These are phyloP conservation scores for Cyaniris semiargus DNA, from an alignment of 2,888 invertebrate genomes.

Conservation along the genomic window DNA sequence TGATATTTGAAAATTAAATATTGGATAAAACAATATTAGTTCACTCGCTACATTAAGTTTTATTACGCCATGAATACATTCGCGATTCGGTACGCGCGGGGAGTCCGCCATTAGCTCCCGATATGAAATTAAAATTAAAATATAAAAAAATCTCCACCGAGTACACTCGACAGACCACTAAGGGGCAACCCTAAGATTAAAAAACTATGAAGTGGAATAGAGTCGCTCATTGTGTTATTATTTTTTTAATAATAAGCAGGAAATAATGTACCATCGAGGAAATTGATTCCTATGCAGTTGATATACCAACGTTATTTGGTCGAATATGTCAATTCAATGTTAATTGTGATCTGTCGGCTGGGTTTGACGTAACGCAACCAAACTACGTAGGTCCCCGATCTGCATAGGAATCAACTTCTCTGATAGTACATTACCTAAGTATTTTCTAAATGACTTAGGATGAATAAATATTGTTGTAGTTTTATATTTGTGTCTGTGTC, in stretches of 20 bases:
- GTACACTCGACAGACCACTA: slow-evolving; percentile 76
- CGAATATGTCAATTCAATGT: too few relatives aligned
- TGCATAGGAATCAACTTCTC: too few relatives aligned
- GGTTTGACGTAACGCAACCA: too few relatives aligned
- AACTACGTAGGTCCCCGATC: too few relatives aligned
- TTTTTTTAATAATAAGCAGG: slow-evolving; percentile 20
- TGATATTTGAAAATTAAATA: slow-evolving; percentile 74
- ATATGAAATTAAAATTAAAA: slow-evolving; percentile 81
- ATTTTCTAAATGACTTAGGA: neutral
- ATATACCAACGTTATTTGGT: too few relatives aligned
- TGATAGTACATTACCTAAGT: too few relatives aligned
- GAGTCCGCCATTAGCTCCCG: slow-evolving; percentile 75
- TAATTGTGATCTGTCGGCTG: too few relatives aligned
- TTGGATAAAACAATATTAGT: slow-evolving; percentile 80
- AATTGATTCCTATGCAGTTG: too few relatives aligned
- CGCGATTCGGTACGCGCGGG: slow-evolving; percentile 77
- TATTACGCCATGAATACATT: slow-evolving; percentile 77
- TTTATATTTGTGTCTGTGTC: too few relatives aligned
- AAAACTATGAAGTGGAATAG: slow-evolving; percentile 52
- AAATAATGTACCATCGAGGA: too few relatives aligned
- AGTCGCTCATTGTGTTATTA: slow-evolving; percentile 45
- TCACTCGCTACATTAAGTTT: slow-evolving; percentile 79
- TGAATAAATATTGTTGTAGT: too few relatives aligned
- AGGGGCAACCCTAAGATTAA: slow-evolving; percentile 77
- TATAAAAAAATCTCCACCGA: slow-evolving; percentile 75